These are phyloP conservation scores for Charaxes varanes DNA, from an alignment of 1,140 invertebrate genomes.

Conservation along the genomic window DNA sequence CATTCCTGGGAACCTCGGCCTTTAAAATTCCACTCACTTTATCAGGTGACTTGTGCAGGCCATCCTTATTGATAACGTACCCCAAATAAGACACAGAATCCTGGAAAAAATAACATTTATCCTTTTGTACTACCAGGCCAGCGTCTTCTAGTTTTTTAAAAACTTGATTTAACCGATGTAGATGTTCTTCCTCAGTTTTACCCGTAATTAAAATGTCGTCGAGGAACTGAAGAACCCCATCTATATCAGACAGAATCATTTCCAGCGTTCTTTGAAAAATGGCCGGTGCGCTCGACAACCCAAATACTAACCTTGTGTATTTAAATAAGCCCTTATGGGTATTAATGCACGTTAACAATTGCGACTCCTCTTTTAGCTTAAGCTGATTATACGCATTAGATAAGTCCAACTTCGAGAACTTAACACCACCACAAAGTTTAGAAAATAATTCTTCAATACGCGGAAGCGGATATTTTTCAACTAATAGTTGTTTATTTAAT, in stretches of 20 bases:
- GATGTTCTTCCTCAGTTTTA: neutral
- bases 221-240: slow-evolving; percentile 18
- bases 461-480: slow-evolving; percentile 21
- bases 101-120: slow-evolving; percentile 23
- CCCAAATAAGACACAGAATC: slow-evolving; percentile 17
- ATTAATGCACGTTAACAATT: slow-evolving; percentile 30
- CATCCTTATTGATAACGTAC: slow-evolving; percentile 15
- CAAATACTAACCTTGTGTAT: slow-evolving; percentile 33
- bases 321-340: slow-evolving; percentile 35
- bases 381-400: slow-evolving; percentile 33
- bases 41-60: slow-evolving; percentile 11
- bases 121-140: slow-evolving; percentile 8
- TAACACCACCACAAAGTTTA: slow-evolving; percentile 29
- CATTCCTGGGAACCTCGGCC: slow-evolving; percentile 10
- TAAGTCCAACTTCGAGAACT: slow-evolving; percentile 33
- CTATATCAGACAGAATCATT: slow-evolving; percentile 26
- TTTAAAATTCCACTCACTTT: slow-evolving; percentile 16
- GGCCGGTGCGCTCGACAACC: slow-evolving; percentile 29
- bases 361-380: slow-evolving; percentile 22
- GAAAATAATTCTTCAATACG: slow-evolving; percentile 45
- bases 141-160: slow-evolving; percentile 10
- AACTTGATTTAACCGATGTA: slow-evolving; percentile 3
- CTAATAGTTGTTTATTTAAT: slow-evolving; percentile 20
- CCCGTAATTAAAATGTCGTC: slow-evolving; percentile 9
- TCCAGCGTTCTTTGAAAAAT: slow-evolving; percentile 39